Base-by-base conservation (phyloP, 1,140 invertebrate species). In the Colletes gigas region DNA sequence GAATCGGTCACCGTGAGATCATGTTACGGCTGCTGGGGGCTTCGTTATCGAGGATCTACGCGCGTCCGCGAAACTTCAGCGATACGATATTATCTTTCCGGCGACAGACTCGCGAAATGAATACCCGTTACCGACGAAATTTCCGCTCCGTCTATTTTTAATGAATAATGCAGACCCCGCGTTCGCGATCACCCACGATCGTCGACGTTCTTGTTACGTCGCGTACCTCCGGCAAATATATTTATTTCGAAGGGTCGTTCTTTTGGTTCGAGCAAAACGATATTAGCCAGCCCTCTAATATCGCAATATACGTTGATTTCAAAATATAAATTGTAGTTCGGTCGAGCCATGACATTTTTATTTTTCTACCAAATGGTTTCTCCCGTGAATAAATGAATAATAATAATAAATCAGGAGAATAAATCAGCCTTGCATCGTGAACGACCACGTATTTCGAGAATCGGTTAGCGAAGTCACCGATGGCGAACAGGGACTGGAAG, bases 1-100 rank as follows among this genome's bases (percentile, higher is more conserved):
- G 59, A 67, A 47, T 59, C 74, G 84, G 65, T 78, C 57, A 77
- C 72, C 63, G 52, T 72, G 59, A 77, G 82, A 85, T 83, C 82
- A 65, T 30, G 80, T 84, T 83, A 82, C 41, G 19, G 21, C 50
- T n/a, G 39, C 14, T n/a, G 68, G 30, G 68, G 30, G 54, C 52
- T 41, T 59, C 70, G 54, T 63, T 71, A 79, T 74, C 70, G 52
- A 17, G 54, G 8, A 19, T 39, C 7, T 5, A 6, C 41, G 17
- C 60, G 10, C 15, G 4, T 19, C 15, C 60, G n/a, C 50, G 15
- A 30, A 72, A 41, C 50, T 47, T 65, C 19, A 3, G 4, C 60
- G 14, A 44, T 14, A 14, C 19, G 14, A 50, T 8, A 73, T 80
- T 73, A 39, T 66, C 19, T 39, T 39, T 50, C 63, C 39, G 15